Evolutionary conservation across 1,140 invertebrate species (phyloP), one percentile per base, ranked within the genome.

Genomic region (Trichoplusia ni): DNA sequence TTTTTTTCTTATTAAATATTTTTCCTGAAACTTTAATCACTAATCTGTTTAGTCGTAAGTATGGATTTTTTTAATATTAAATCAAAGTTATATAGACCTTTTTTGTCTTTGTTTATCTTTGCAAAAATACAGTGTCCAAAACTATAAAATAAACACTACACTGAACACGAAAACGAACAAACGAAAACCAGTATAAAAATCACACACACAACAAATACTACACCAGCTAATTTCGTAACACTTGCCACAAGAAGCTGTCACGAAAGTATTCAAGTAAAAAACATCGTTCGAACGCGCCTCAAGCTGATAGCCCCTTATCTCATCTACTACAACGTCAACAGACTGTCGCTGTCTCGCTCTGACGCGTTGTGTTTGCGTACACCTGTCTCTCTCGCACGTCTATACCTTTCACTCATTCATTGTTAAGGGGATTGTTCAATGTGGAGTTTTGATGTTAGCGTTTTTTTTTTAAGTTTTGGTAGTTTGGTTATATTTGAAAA

Each of bases 261-360:
- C 49, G 29, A 46, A 58, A 64, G 46, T 18, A 59, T 65, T 70
- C 75, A 35, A 83, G 75, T 77, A 56, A 64, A 79, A 80, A 81
- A 65, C 74, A 62, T 35, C 46, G 33, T 78, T 62, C 67, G 73
- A 87, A 86, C 77, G 77, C 77, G 61, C 77, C 21, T 58, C 47
- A 62, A 75, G 75, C 82, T 89, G 86, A 89, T 89, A 89, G 84
- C 84, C 79, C 85, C 86, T 88, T 89, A 88, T 87, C 86, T 86
- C 86, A 85, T 86, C 84, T 85, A 82, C 81, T 82, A 86, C 86
- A 86, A 87, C 86, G 86, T 89, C 86, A 89, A 89, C 86, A 87
- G 76, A 81, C 77, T 79, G 65, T 53, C 37, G 31, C 76, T 65
- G 59, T 86, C 81, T 46, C 71, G 65, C 14, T 84, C 81, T 64